These are phyloP conservation scores for Epistrophella euchroma DNA, from an alignment of 2,888 invertebrate genomes.

Conservation along the genomic window DNA sequence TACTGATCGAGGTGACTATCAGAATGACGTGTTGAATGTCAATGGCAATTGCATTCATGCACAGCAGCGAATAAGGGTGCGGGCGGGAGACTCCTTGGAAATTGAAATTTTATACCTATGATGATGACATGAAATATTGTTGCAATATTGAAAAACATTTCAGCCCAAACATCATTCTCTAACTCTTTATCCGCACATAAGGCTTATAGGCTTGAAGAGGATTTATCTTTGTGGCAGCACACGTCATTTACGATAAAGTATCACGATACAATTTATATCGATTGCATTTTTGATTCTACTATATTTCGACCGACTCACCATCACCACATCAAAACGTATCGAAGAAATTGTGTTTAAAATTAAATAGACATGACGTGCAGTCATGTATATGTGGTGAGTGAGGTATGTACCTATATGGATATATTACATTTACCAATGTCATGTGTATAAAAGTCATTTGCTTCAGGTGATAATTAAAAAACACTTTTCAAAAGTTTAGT, in stretches of 20 bases:
- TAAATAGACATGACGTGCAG: background rate
- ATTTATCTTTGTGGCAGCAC: conserved; percentile 11
- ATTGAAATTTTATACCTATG: conserved; percentile 21
- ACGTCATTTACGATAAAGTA: conserved; percentile 5
- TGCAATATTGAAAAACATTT: conserved; percentile 22
- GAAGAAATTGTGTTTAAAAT: background rate
- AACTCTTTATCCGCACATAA: background rate
- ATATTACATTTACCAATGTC: background rate
- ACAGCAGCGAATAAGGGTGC: no score
- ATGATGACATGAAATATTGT: conserved; percentile 34
- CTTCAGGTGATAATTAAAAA: background rate
- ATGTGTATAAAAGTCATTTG: background rate
- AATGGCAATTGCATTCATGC: conserved; percentile 11
- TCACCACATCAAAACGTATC: no score
- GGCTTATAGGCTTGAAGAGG: conserved; percentile 17
- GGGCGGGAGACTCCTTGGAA: background rate
- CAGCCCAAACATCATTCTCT: background rate
- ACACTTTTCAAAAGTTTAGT: background rate
- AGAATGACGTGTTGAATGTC: conserved; percentile 31
- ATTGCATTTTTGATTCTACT: background rate
- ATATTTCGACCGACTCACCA: no score
- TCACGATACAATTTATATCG: conserved; percentile 1
- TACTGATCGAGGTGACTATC: conserved; percentile 27
- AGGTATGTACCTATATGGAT: no score
- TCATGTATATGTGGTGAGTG: background rate